phyloP scores from a whole-genome alignment of 2,888 invertebrate genomes.

The Cynaeus angustus region DNA sequence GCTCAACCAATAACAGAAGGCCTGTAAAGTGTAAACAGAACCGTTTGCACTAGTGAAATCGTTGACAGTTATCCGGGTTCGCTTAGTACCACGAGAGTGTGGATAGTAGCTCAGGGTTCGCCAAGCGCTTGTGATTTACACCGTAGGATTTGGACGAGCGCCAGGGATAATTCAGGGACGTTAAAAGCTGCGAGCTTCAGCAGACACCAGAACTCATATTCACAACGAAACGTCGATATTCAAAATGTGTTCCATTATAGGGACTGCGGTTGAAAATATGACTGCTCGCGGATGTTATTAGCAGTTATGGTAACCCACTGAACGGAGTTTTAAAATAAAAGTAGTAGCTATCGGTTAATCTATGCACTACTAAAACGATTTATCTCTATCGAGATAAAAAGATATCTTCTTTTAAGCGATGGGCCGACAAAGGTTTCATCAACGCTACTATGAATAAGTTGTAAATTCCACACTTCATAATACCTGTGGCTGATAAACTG shows the following conservation, averaged over 20 bases:
- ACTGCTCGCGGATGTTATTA: too few relatives aligned
- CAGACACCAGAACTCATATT: conserved; percentile 44
- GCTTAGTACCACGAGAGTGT: conserved; percentile 46
- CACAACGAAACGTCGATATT: conserved; percentile 23
- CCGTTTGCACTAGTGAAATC: conserved; percentile 42
- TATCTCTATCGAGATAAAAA: too few relatives aligned
- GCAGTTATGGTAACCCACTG: too few relatives aligned
- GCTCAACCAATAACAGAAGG: conserved; percentile 39
- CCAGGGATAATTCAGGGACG: conserved; percentile 56
- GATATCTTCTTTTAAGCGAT: too few relatives aligned
- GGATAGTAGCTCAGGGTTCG: conserved; percentile 49
- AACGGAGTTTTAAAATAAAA: too few relatives aligned
- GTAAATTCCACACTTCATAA: too few relatives aligned
- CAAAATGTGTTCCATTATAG: conserved; percentile 8
- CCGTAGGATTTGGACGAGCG: conserved; percentile 58
- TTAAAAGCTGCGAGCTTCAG: conserved; percentile 56
- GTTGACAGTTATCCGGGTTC: conserved; percentile 52
- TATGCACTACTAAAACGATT: too few relatives aligned
- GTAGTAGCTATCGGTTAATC: too few relatives aligned
- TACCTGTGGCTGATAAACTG: too few relatives aligned
- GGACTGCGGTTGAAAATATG: background rate
- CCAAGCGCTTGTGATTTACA: conserved; percentile 60
- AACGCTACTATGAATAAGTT: too few relatives aligned
- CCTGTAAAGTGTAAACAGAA: conserved; percentile 49
- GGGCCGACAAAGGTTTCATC: too few relatives aligned